Base-by-base conservation (phyloP, 1,140 invertebrate species). In the Zophobas atratus region DNA sequence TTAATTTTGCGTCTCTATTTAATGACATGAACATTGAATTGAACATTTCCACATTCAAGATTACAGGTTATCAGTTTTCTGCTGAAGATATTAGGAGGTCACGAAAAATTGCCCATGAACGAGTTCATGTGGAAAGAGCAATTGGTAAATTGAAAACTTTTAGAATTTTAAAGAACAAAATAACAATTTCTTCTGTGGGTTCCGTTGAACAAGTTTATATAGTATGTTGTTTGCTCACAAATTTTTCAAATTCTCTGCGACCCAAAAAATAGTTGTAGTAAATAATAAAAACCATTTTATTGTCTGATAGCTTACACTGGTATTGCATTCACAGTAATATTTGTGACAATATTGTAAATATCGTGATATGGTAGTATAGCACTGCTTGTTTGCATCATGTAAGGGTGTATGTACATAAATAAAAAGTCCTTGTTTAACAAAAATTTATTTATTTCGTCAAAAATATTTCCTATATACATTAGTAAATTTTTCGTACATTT, bases 141-240 rank as follows among this genome's bases (percentile, higher is more conserved):
- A 81, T 79, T n/a, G 46, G 77, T 39, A 73, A 71, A 60, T 77
- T 79, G 43, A 81, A 81, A 71, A 53, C 39, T 34, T 81, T 67
- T 75, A 75, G 56, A 41, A 79, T 81, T 57, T 56, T 79, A 35
- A 8, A 38, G 5, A 70, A 70, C n/a, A 70, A n/a, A 32, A 70
- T 70, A 5, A 35, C 60, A 20, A 41, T 70, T n/a, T 41, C 60
- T 8, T 46, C 20, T 5, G 6, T 63, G 2, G 57, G n/a, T 56
- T 56, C 53, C 5, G 20, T 56, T 5, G 20, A 56, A 5, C 20
- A 56, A 56, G 20, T 56, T 5, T 20, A 32, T 56, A 32, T n/a
- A 5, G 53, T 56, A 5, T 56, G 53, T 20, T 56, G 53, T n/a
- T 5, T 56, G 53, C 20, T 56, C 3, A 32, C 20, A 3, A 56